Conservation (phyloP, 2,888 invertebrate species). For the Plagodis pulveraria region DNA sequence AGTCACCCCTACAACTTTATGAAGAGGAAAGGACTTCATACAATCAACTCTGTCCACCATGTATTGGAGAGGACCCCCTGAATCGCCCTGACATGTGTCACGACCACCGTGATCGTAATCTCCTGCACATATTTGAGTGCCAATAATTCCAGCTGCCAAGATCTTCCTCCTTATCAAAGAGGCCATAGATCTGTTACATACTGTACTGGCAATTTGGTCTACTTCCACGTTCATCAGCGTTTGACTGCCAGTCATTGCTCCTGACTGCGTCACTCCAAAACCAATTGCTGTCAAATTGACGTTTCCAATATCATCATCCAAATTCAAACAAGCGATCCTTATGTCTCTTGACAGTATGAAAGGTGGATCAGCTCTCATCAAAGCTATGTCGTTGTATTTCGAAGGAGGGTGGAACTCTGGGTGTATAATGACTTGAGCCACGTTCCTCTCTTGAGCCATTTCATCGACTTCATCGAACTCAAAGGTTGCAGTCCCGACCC, state of each 20-base stretch:
- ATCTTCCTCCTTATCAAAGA: constrained; percentile 66
- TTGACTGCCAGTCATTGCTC: constrained; percentile 67
- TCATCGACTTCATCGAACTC: constrained; percentile 77
- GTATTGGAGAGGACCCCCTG: constrained; percentile 76
- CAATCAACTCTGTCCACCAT: constrained; percentile 72
- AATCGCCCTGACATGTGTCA: constrained; percentile 81
- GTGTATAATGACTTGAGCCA: constrained; percentile 77
- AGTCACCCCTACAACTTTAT: constrained; percentile 77
- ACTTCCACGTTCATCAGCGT: constrained; percentile 80
- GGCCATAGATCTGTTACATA: constrained; percentile 72
- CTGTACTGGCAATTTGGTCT: constrained; percentile 57
- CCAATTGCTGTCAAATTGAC: constrained; percentile 84
- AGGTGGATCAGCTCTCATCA: constrained; percentile 80
- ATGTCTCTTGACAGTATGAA: constrained; percentile 82
- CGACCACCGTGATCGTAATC: constrained; percentile 74
- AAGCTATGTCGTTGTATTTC: constrained; percentile 87
- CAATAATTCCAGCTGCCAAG: constrained; percentile 62
- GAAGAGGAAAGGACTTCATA: constrained; percentile 66
- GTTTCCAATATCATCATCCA: constrained; percentile 47
- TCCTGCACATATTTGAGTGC: constrained; percentile 75
- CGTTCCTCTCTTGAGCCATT: constrained; percentile 77
- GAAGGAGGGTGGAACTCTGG: constrained; percentile 84
- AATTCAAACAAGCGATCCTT: constrained; percentile 86
- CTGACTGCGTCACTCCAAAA: constrained; percentile 84
- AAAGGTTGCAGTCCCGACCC: constrained; percentile 83